Percentiles rank a stretch among this genome's conserved stretches.
Evolutionary conservation across 2,113 vertebrate genomes (phyloP).

Genomic region (Stegostoma tigrinum): DNA sequence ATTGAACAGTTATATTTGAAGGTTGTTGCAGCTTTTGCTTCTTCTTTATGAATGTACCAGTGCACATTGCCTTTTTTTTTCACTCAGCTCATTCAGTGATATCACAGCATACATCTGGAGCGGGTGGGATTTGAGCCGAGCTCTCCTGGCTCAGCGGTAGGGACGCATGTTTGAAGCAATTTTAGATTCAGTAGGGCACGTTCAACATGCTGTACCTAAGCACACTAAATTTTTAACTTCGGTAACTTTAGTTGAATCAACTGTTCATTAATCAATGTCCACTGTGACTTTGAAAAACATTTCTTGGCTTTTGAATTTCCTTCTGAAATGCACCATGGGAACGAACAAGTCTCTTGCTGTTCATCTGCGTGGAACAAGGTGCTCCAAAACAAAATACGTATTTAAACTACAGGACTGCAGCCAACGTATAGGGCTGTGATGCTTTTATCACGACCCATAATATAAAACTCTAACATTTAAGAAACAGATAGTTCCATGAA

Average conservation of each 20-base stretch:
- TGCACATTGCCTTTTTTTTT: not conserved
- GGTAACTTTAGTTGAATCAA: not conserved
- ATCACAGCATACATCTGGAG: too few species aligned
- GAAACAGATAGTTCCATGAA: not conserved
- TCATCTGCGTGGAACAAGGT: not conserved
- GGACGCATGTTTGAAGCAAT: not conserved
- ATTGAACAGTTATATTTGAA: not conserved
- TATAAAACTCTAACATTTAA: not conserved
- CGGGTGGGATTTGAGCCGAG: too few species aligned
- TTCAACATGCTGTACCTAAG: not conserved
- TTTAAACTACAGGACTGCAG: not conserved
- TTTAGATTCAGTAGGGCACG: not conserved
- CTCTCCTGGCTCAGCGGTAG: too few species aligned
- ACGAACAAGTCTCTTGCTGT: not conserved
- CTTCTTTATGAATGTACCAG: not conserved
- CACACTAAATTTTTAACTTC: not conserved
- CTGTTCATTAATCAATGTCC: not conserved
- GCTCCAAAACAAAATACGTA: not conserved
- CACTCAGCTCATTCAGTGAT: not conserved
- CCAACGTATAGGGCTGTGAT: not conserved
- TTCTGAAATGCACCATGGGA: not conserved
- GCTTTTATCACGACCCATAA: not conserved
- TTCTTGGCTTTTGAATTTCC: not conserved
- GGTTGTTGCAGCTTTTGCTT: not conserved
- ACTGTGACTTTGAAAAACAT: not conserved